phyloP scores from a whole-genome alignment of 2,888 invertebrate species.

The Drosophila heteroneura region DNA sequence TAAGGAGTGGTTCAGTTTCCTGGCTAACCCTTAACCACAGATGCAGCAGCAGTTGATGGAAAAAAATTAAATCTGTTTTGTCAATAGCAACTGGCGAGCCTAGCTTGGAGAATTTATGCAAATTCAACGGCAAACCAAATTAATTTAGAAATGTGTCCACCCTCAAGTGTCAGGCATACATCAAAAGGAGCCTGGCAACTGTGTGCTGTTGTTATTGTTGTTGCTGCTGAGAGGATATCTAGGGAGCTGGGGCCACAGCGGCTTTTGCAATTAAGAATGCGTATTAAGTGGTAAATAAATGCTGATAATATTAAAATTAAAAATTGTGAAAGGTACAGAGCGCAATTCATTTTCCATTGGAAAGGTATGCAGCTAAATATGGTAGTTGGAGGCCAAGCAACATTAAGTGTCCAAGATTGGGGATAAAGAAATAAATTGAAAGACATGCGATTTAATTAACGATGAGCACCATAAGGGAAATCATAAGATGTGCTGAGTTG shows the following conservation, averaged over 20 bases:
- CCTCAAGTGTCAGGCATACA: slow-evolving; percentile 68
- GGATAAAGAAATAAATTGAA: background rate
- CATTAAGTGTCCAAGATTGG: background rate
- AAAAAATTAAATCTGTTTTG: slow-evolving; percentile 51
- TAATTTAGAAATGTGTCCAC: slow-evolving; percentile 77
- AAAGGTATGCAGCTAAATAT: background rate
- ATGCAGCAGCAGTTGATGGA: background rate
- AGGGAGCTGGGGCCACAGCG: slow-evolving; percentile 13
- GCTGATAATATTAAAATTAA: slow-evolving; percentile 25
- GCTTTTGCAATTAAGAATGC: slow-evolving; percentile 56
- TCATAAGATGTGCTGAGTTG: background rate
- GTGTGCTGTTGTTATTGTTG: background rate
- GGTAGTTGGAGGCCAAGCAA: background rate
- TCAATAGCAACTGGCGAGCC: slow-evolving; percentile 53
- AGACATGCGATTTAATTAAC: background rate
- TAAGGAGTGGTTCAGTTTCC: slow-evolving; percentile 28
- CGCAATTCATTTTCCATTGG: slow-evolving; percentile 16
- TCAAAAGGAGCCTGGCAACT: slow-evolving; percentile 44
- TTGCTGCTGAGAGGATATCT: background rate
- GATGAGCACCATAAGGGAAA: background rate
- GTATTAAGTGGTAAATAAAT: slow-evolving; percentile 62
- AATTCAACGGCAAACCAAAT: slow-evolving; percentile 63
- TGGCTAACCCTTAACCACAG: slow-evolving; percentile 54
- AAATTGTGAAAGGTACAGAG: slow-evolving; percentile 3
- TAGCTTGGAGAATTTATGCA: slow-evolving; percentile 64